phyloP scores from a whole-genome alignment of 2,797 vertebrate genomes.

The Poecilia gillii region DNA sequence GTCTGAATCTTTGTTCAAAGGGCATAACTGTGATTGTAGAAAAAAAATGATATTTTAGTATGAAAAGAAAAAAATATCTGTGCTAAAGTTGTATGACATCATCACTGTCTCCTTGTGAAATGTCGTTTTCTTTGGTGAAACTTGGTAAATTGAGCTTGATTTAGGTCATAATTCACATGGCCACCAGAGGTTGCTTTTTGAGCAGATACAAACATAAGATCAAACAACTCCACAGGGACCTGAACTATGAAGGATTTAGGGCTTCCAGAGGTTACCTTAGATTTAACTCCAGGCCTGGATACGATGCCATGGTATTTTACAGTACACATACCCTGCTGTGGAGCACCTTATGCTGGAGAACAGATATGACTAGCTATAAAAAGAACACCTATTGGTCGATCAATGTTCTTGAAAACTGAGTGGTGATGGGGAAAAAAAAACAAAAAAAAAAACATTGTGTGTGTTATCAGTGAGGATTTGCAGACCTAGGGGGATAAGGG shows the following conservation, averaged over 20 bases:
- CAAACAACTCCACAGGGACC: slow-evolving; percentile 1
- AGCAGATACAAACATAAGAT: slow-evolving; percentile 5
- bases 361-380: not conserved
- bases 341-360: not conserved
- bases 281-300: not conserved
- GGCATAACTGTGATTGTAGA: not conserved
- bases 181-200: slow-evolving; percentile 8
- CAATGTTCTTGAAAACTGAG: not conserved
- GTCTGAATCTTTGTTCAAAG: not conserved
- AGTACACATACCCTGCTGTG: not conserved
- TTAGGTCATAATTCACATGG: not conserved
- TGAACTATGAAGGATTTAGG: not conserved
- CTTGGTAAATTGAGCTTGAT: not conserved
- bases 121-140: not conserved
- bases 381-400: not conserved
- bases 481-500: not conserved
- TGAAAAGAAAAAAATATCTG: not conserved
- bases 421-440: not conserved
- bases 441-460: not conserved
- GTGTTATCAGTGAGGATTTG: not conserved
- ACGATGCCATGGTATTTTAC: not conserved
- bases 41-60: not conserved
- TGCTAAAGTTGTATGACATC: not conserved
- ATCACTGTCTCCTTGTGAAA: not conserved
- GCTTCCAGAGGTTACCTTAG: not conserved